phyloP scores from a whole-genome alignment of 1,140 invertebrate genomes.

The Drosophila kikkawai region DNA sequence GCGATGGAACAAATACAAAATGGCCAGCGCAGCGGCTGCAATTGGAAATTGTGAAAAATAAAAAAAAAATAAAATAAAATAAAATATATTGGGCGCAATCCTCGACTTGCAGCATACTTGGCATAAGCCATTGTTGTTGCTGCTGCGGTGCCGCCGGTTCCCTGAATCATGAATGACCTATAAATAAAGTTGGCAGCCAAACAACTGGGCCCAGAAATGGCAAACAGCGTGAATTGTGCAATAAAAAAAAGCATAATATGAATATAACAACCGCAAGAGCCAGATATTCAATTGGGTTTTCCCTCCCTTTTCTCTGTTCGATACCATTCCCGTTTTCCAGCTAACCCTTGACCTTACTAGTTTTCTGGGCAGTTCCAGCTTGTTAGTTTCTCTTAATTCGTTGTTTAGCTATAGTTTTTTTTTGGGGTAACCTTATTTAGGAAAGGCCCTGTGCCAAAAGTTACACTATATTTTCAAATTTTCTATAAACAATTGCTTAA shows the following conservation, averaged over 20 bases:
- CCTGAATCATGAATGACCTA: conserved; percentile 67
- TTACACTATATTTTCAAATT: background rate
- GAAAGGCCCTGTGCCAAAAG: background rate
- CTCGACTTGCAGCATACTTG: conserved; percentile 60
- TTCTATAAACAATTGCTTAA: background rate
- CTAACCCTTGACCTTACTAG: conserved; percentile 49
- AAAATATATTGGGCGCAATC: conserved; percentile 46
- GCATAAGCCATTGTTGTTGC: conserved; percentile 37
- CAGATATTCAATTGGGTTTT: conserved; percentile 37
- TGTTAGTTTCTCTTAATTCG: conserved; percentile 7
- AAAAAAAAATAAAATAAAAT: conserved; percentile 45
- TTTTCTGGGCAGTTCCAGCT: conserved; percentile 1
- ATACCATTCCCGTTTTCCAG: conserved; percentile 14
- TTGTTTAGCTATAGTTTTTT: background rate
- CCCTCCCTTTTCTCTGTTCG: conserved; percentile 10
- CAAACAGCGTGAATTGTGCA: conserved; percentile 72
- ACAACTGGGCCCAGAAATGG: conserved; percentile 63
- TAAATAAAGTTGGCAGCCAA: conserved; percentile 80
- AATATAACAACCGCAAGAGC: conserved; percentile 62
- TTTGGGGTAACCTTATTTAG: background rate
- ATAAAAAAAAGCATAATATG: conserved; percentile 64
- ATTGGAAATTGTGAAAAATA: conserved; percentile 73
- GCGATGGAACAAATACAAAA: conserved; percentile 80
- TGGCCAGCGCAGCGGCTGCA: conserved; percentile 47
- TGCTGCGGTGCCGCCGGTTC: conserved; percentile 21